phyloP scores from a whole-genome alignment of 2,113 vertebrate species.

The Lynx canadensis region DNA sequence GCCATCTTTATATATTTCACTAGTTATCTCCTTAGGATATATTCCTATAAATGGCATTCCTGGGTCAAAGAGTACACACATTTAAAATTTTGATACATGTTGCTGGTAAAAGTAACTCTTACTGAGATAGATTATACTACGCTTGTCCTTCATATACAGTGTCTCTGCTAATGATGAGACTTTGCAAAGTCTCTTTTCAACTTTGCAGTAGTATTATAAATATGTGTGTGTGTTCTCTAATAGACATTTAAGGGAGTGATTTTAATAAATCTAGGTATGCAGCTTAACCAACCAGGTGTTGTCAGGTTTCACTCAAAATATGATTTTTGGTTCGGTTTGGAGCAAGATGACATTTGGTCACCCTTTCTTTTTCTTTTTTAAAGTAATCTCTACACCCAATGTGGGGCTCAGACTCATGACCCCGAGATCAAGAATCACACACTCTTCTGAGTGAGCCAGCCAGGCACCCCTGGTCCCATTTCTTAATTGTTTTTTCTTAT shows the following conservation, averaged over 20 bases:
- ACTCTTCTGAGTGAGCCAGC: too few relatives aligned
- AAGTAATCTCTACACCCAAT: too few relatives aligned
- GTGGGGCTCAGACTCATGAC: too few relatives aligned
- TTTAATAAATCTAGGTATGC: slow-evolving; percentile 38
- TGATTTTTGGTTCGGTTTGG: slow-evolving; percentile 1
- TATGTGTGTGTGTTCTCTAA: not conserved
- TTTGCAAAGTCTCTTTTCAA: slow-evolving; percentile 54
- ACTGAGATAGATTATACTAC: not conserved
- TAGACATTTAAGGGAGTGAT: slow-evolving; percentile 17
- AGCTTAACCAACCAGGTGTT: slow-evolving; percentile 14
- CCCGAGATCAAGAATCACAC: too few relatives aligned
- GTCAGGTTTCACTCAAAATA: slow-evolving; percentile 39
- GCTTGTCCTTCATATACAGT: not conserved
- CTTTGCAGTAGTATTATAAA: not conserved
- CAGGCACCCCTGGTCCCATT: not conserved
- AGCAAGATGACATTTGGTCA: slow-evolving; percentile 42
- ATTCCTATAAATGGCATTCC: not conserved
- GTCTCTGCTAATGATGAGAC: not conserved
- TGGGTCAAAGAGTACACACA: not conserved
- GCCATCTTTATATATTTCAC: slow-evolving; percentile 34
- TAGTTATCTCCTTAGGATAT: slow-evolving; percentile 1
- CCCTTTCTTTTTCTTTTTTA: too few relatives aligned
- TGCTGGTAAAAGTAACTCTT: slow-evolving; percentile 15
- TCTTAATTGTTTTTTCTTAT: slow-evolving; percentile 15
- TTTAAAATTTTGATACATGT: slow-evolving; percentile 32